Evolutionary conservation across 2,113 vertebrate species (phyloP).

Genomic region (Oncorhynchus nerka): DNA sequence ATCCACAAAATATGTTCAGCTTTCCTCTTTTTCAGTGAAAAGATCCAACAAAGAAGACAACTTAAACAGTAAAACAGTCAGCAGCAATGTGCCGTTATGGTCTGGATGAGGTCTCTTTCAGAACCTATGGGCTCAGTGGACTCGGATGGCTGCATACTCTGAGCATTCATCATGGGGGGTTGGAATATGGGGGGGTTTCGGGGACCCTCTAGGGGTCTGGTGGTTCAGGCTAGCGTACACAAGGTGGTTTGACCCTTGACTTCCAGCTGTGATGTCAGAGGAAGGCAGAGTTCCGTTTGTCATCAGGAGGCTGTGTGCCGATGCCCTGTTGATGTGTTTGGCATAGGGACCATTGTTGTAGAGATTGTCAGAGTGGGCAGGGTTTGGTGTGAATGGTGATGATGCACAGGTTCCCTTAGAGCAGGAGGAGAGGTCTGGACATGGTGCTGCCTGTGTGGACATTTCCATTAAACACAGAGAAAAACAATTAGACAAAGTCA

Average conservation of each 20-base stretch:
- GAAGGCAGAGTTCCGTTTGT: not conserved
- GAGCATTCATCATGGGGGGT: not conserved
- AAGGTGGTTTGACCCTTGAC: not conserved
- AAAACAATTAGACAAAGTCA: not conserved
- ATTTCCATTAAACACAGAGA: conserved; percentile 32
- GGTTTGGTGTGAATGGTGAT: not conserved
- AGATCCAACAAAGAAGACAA: too few relatives aligned
- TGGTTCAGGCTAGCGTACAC: conserved; percentile 29
- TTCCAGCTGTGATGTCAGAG: not conserved
- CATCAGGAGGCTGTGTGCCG: not conserved
- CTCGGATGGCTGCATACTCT: conserved; percentile 12
- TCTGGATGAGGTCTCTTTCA: not conserved
- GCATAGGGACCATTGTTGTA: not conserved
- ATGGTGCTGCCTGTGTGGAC: conserved; percentile 1
- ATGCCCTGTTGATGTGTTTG: not conserved
- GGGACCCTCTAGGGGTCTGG: not conserved
- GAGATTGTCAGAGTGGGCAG: not conserved
- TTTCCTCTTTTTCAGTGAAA: too few relatives aligned
- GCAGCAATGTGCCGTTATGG: too few relatives aligned
- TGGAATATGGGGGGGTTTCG: not conserved
- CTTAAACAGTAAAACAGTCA: too few relatives aligned
- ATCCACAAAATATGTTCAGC: too few relatives aligned
- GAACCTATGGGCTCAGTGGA: not conserved
- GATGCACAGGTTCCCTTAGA: conserved; percentile 7
- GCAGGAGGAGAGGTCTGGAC: too few relatives aligned